These are phyloP conservation scores for Cygnus buccinator DNA, from an alignment of 2,113 vertebrate species.

Conservation along the genomic window DNA sequence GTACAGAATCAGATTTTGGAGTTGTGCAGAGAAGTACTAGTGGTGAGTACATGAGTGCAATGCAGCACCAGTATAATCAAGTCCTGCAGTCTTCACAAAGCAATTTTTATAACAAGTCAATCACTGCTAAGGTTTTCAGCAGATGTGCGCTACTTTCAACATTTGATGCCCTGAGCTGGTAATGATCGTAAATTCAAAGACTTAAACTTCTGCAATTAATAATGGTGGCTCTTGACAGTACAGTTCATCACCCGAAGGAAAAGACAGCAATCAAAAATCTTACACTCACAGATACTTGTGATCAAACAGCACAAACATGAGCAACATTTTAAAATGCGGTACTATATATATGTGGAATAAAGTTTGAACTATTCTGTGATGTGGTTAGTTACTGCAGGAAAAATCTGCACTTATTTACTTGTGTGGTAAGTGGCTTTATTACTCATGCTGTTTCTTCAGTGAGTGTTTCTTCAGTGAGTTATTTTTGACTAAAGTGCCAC, in stretches of 20 bases:
- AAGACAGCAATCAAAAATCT: background rate
- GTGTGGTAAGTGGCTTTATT: background rate
- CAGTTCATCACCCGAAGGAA: background rate
- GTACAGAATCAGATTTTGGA: background rate
- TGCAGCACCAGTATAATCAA: background rate
- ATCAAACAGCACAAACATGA: background rate
- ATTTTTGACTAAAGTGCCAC: constrained; percentile 34
- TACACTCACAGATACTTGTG: background rate
- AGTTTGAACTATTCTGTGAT: background rate
- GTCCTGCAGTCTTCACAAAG: background rate
- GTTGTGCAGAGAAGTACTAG: background rate
- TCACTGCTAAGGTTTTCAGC: background rate
- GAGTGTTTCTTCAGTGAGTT: constrained; percentile 38
- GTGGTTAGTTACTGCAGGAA: constrained; percentile 6
- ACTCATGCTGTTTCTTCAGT: constrained; percentile 24
- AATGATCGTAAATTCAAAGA: background rate
- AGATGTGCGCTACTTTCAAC: background rate
- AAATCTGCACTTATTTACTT: background rate
- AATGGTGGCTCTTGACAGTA: background rate
- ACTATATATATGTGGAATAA: background rate
- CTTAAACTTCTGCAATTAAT: background rate
- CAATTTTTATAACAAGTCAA: background rate
- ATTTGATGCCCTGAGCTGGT: background rate
- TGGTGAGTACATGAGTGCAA: rapidly evolving
- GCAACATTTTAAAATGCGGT: background rate